Evolutionary conservation across 2,888 invertebrate species (phyloP), one percentile per base, ranked within the genome.

Genomic region (Auanema freiburgensis): DNA sequence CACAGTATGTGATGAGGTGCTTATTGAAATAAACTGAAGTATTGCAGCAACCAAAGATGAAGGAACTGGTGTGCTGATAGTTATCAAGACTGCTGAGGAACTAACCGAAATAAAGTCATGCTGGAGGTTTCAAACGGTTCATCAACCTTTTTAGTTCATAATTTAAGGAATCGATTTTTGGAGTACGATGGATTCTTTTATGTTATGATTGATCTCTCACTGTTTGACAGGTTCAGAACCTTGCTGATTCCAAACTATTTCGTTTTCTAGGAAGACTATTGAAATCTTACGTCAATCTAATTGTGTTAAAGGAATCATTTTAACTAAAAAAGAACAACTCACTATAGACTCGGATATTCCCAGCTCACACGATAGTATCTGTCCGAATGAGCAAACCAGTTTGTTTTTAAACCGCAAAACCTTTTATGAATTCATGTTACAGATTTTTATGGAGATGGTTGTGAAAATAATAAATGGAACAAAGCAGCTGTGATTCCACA

Each of bases 1-100:
- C 89, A 92, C 57, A 93, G 94, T 94, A 88, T 89, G 90, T 88
- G 66, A 41, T 51, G 12, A 16, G 16, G 14, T 10, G 40, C 6
- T 24, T 63, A 1, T 24, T 11, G 25, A 21, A 10, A 23, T 12
- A 56, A 8, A 56, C 8, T 12, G 1, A 44, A n/a, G n/a, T n/a
- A n/a, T 67, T 78, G 63, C 64, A 76, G 77, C 74, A 2, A 65
- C 56, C n/a, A 41, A 55, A 10, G 46, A 66, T 11, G 80, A 74
- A n/a, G 67, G 72, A 40, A 63, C 66, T 41, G 80, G 80, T 2
- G 65, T 74, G 3, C 23, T 81, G 2, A 61, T 73, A 2, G 56
- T 60, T 21, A 64, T 79, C 8, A 59, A 65, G 12, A 56, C 49
- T 2, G 42, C 43, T 1, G 61, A 65, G 14, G 77, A 74, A 12